phyloP scores from a whole-genome alignment of 2,888 invertebrate genomes.

The Volucella bombylans region DNA sequence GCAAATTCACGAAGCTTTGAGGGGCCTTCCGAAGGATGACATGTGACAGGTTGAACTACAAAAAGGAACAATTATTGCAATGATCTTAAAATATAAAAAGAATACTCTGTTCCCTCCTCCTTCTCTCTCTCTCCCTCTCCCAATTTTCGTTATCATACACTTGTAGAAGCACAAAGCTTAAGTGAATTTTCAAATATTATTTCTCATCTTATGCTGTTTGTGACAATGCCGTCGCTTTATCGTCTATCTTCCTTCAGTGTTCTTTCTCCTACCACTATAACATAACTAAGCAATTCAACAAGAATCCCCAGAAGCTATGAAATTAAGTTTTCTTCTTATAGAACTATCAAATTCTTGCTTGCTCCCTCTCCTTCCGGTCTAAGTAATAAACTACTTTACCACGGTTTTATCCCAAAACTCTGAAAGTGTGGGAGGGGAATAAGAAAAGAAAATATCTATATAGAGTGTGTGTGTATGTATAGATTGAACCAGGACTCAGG shows the following conservation, averaged over 20 bases:
- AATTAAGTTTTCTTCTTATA: slow-evolving; percentile 52
- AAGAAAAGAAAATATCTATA: neutral
- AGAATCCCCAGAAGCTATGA: slow-evolving; percentile 47
- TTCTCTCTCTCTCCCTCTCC: neutral
- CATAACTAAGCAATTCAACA: slow-evolving; percentile 20
- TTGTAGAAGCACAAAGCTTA: slow-evolving; percentile 35
- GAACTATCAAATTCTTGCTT: slow-evolving; percentile 46
- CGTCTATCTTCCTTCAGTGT: neutral
- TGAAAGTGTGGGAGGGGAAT: neutral
- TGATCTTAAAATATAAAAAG: slow-evolving; percentile 40
- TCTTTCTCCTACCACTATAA: neutral
- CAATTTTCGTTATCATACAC: slow-evolving; percentile 28
- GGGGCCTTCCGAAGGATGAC: slow-evolving; percentile 11
- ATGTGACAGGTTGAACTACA: slow-evolving; percentile 51
- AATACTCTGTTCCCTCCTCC: neutral
- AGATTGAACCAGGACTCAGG: slow-evolving; percentile 5
- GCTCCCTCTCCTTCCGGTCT: neutral
- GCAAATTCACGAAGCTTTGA: slow-evolving; percentile 26
- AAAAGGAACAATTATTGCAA: slow-evolving; percentile 33
- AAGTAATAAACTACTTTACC: slow-evolving; percentile 43
- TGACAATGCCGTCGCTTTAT: slow-evolving; percentile 28
- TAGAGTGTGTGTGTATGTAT: neutral
- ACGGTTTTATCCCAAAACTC: neutral
- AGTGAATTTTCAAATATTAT: slow-evolving; percentile 49
- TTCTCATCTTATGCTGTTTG: slow-evolving; percentile 32